A percentile compares a stretch with the other conserved stretches of the same genome.
phyloP scores from a whole-genome alignment of 2,797 vertebrate species.

The Synaphobranchus kaupii region DNA sequence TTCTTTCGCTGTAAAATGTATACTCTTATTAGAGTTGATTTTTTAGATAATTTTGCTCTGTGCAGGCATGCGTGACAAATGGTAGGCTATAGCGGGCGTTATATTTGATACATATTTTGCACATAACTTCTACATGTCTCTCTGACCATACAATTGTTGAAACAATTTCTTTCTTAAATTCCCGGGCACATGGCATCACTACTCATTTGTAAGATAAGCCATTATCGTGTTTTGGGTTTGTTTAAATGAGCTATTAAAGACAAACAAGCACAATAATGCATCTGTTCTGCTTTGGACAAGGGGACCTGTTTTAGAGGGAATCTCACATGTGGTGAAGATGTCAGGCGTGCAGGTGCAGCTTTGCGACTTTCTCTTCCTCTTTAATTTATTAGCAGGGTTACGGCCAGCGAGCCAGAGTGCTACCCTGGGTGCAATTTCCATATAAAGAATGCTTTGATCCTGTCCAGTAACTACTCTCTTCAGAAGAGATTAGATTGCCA shows the following conservation, averaged over 20 bases:
- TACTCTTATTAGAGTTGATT: neutral
- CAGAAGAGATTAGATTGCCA: constrained; percentile 58
- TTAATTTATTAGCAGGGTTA: constrained; percentile 82
- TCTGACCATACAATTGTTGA: neutral
- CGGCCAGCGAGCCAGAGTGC: constrained; percentile 70
- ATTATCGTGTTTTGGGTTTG: neutral
- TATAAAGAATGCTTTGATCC: constrained; percentile 89
- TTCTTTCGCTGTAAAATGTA: neutral
- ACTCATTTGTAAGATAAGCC: neutral
- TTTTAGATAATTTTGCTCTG: neutral
- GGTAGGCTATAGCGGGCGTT: neutral
- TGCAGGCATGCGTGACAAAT: neutral
- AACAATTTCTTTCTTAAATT: neutral
- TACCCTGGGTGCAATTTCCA: constrained; percentile 67
- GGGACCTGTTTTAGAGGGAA: constrained; percentile 43
- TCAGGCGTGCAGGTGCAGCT: constrained; percentile 78
- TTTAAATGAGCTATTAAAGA: neutral
- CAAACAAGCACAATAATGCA: neutral
- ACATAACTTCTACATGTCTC: neutral
- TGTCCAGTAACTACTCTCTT: constrained; percentile 45
- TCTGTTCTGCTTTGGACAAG: neutral
- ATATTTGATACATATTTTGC: neutral
- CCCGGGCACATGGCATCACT: neutral
- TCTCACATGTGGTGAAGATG: constrained; percentile 48
- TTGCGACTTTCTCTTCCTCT: constrained; percentile 60